Evolutionary conservation across 2,797 vertebrate species (phyloP).

Genomic region (Sebastes paucispinis): DNA sequence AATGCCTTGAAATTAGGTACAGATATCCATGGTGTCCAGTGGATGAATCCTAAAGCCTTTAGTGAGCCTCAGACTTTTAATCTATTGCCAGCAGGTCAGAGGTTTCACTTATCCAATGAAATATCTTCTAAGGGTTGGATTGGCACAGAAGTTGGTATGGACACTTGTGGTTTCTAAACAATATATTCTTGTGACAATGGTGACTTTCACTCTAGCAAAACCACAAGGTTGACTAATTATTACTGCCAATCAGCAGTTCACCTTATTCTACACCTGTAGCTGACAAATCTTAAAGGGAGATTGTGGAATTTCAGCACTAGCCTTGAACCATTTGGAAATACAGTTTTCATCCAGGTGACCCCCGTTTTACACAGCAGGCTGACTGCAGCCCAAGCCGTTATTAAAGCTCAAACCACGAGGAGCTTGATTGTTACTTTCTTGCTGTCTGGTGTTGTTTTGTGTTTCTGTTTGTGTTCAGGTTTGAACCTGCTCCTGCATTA

Average conservation of each 20-base stretch:
- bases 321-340: background rate
- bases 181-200: background rate
- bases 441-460: background rate
- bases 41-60: background rate
- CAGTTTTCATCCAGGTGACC: background rate
- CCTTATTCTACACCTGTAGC: background rate
- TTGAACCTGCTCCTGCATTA: slow-evolving; percentile 26
- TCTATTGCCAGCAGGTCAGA: background rate
- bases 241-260: background rate
- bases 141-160: background rate
- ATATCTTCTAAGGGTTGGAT: background rate
- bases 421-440: background rate
- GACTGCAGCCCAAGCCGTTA: slow-evolving; percentile 1
- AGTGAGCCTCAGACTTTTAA: background rate
- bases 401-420: background rate
- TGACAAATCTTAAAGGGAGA: background rate
- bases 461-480: slow-evolving; percentile 17
- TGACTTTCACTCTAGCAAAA: background rate
- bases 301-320: background rate
- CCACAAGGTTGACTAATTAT: background rate
- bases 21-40: background rate
- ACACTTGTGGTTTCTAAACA: background rate
- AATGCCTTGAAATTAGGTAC: background rate
- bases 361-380: background rate
- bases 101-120: background rate